phyloP scores from a whole-genome alignment of 2,888 invertebrate genomes.

The Meta bourneti region DNA sequence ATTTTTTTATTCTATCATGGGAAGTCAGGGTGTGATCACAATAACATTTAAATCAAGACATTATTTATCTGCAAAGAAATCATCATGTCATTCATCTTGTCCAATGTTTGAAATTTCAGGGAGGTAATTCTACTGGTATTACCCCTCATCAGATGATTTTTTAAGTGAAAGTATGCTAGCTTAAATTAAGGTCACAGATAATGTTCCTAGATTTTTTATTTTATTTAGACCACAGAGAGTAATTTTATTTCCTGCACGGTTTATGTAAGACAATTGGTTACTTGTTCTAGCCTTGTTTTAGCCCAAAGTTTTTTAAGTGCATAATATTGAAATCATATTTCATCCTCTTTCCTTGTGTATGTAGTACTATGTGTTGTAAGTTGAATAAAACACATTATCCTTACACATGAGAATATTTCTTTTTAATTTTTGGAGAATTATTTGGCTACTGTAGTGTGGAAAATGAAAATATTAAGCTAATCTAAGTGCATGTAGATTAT shows the following conservation, averaged over 20 bases:
- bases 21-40: constrained; percentile 59
- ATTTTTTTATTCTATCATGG: constrained; percentile 72
- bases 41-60: constrained; percentile 37
- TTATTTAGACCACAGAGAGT: constrained; percentile 29
- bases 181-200: constrained; percentile 67
- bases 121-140: constrained; percentile 61
- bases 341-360: constrained; percentile 26
- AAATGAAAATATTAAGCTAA: too few species aligned
- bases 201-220: constrained; percentile 64
- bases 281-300: constrained; percentile 38
- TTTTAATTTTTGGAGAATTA: too few species aligned
- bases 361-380: constrained; percentile 48
- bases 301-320: constrained; percentile 45
- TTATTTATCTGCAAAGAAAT: constrained; percentile 70
- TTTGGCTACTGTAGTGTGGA: too few species aligned
- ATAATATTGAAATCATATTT: constrained; percentile 18
- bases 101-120: constrained; percentile 74
- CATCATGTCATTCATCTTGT: constrained; percentile 57
- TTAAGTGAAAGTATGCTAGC: constrained; percentile 43
- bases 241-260: constrained; percentile 58
- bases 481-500: too few species aligned
- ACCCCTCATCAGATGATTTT: constrained; percentile 58
- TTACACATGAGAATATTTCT: neutral
- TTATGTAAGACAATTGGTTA: constrained; percentile 21
- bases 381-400: constrained; percentile 40